phyloP scores from a whole-genome alignment of 2,113 vertebrate genomes.

The Agapornis roseicollis region DNA sequence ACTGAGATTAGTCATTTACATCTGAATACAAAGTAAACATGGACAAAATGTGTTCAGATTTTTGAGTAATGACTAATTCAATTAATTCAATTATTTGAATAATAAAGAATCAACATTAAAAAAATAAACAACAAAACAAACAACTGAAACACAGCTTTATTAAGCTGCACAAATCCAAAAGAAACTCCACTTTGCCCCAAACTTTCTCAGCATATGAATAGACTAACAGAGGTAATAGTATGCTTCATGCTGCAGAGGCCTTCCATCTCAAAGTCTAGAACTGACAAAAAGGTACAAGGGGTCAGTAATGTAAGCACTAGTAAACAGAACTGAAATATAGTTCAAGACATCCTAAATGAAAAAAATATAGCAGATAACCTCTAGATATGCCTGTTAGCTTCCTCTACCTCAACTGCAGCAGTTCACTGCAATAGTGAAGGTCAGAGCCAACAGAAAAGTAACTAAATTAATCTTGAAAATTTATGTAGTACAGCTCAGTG shows the following conservation, averaged over 20 bases:
- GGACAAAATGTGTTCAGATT: not conserved
- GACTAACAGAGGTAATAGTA: not conserved
- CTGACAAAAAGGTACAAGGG: not conserved
- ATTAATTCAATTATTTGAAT: not conserved
- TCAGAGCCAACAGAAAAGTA: not conserved
- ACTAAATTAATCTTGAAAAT: not conserved
- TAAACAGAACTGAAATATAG: not conserved
- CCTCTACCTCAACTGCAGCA: not conserved
- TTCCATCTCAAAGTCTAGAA: not conserved
- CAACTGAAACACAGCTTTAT: not conserved
- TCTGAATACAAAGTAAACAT: not conserved
- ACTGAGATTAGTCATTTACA: not conserved
- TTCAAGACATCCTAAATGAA: not conserved
- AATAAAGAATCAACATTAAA: not conserved
- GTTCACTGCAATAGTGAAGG: not conserved
- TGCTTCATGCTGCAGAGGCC: not conserved
- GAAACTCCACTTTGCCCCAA: not conserved
- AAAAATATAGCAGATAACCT: not conserved
- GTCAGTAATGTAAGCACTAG: not conserved
- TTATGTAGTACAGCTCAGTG: not conserved
- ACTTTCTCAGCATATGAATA: not conserved
- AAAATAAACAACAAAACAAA: accelerated
- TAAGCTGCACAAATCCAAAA: not conserved
- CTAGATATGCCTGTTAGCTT: not conserved
- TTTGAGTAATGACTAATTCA: not conserved